A percentile compares a stretch with the other conserved stretches of the same genome.
Evolutionary conservation across 1,140 invertebrate species (phyloP).

Genomic region (Drosophila subpulchrella): DNA sequence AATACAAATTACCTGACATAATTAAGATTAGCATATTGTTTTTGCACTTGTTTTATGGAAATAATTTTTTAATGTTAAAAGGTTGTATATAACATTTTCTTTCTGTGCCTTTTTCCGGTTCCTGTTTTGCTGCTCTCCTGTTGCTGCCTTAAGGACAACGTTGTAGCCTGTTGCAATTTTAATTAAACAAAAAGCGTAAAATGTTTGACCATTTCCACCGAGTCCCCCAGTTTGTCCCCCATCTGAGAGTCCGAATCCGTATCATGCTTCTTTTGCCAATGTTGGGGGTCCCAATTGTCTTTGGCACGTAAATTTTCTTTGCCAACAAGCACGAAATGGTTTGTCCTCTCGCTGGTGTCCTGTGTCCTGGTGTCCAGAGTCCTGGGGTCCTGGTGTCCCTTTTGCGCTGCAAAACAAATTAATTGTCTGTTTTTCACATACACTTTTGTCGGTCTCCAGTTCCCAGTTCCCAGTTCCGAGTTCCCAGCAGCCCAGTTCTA

Average conservation of each 20-base stretch:
- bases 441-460: constrained; percentile 59
- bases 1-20: too few relatives aligned
- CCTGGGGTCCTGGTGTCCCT: constrained; percentile 29
- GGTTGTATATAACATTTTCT: background rate
- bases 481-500: background rate
- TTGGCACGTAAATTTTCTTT: constrained; percentile 80
- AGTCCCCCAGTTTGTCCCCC: constrained; percentile 3
- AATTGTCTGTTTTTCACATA: constrained; percentile 78
- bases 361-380: constrained; percentile 25
- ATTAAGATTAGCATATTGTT: too few relatives aligned
- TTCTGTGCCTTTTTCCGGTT: background rate
- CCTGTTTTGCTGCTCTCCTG: constrained; percentile 8
- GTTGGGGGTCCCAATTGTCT: constrained; percentile 59
- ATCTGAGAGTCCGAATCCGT: background rate
- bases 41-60: too few relatives aligned
- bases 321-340: constrained; percentile 81
- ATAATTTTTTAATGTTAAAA: too few relatives aligned
- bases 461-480: constrained; percentile 19
- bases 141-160: constrained; percentile 21
- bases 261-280: constrained; percentile 2
- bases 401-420: constrained; percentile 74
- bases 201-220: constrained; percentile 69
- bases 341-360: constrained; percentile 46
- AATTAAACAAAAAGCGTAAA: constrained; percentile 82
- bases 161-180: constrained; percentile 72